Evolutionary conservation across 2,888 invertebrate species (phyloP).

Genomic region (Pandemis corylana): DNA sequence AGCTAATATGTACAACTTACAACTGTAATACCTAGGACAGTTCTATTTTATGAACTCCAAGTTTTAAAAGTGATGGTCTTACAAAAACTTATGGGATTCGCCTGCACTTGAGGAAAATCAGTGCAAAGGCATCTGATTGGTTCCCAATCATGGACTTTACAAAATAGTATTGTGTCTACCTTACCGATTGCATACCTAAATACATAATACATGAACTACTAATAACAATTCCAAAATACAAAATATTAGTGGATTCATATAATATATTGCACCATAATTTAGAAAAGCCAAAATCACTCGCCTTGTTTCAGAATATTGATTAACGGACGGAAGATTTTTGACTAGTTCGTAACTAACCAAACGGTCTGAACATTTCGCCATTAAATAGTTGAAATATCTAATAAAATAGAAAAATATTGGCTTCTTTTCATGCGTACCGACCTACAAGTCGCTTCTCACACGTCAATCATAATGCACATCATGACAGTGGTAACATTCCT

Average conservation of each 20-base stretch:
- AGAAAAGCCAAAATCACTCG: conserved; percentile 24
- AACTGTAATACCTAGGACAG: background rate
- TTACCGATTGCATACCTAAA: background rate
- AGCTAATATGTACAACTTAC: conserved; percentile 60
- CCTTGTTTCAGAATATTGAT: conserved; percentile 20
- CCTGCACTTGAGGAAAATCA: background rate
- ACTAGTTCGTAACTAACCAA: conserved; percentile 61
- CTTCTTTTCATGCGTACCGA: background rate
- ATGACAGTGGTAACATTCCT: conserved; percentile 35
- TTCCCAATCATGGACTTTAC: background rate
- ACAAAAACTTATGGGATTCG: background rate
- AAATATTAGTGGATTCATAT: conserved; percentile 8
- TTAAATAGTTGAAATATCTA: conserved; percentile 1
- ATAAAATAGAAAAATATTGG: conserved; percentile 5
- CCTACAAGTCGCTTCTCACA: background rate
- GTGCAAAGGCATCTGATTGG: background rate
- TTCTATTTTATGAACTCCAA: conserved; percentile 1
- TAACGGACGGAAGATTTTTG: conserved; percentile 48
- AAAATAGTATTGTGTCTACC: background rate
- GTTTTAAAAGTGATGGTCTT: background rate
- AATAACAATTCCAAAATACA: conserved; percentile 10
- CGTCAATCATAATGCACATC: background rate
- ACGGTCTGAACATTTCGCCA: conserved; percentile 3
- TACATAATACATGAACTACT: conserved; percentile 8
- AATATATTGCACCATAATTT: conserved; percentile 26